Evolutionary conservation across 2,797 vertebrate species (phyloP).

Genomic region (Tragopan temminckii): DNA sequence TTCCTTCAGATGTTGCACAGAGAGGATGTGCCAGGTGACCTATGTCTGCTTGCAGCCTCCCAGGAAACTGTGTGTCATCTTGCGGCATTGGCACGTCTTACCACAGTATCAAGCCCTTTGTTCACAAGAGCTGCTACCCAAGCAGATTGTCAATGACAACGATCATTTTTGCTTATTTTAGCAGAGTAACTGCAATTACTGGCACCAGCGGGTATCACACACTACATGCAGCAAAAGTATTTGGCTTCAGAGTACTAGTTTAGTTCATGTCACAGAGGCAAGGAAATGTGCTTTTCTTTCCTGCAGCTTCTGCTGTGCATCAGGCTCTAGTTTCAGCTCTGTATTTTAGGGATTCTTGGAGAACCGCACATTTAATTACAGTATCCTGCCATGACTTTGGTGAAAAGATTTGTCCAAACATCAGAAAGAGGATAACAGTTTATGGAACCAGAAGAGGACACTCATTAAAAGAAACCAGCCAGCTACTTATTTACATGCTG

Average conservation of each 20-base stretch:
- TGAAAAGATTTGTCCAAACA: conserved; percentile 8
- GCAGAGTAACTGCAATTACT: conserved; percentile 13
- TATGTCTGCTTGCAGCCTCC: background rate
- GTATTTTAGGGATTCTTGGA: conserved; percentile 7
- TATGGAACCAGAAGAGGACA: conserved; percentile 14
- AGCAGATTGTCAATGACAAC: conserved; percentile 23
- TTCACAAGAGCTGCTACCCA: background rate
- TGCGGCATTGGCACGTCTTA: background rate
- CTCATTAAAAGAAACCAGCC: background rate
- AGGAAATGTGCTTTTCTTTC: conserved; percentile 7
- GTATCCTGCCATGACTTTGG: background rate
- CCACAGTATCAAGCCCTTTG: background rate
- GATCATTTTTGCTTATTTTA: conserved; percentile 30
- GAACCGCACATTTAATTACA: background rate
- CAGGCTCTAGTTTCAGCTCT: background rate
- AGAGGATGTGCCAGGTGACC: background rate
- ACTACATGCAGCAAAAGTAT: background rate
- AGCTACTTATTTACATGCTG: background rate
- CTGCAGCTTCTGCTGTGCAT: background rate
- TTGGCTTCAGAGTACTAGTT: conserved; percentile 18
- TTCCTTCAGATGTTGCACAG: background rate
- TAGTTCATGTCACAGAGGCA: background rate
- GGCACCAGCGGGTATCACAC: background rate
- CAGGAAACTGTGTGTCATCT: background rate
- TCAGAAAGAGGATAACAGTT: conserved; percentile 21